Evolutionary conservation across 2,113 vertebrate genomes (phyloP), one percentile per base, ranked within the genome.

Genomic region (Rhinogobius similis): DNA sequence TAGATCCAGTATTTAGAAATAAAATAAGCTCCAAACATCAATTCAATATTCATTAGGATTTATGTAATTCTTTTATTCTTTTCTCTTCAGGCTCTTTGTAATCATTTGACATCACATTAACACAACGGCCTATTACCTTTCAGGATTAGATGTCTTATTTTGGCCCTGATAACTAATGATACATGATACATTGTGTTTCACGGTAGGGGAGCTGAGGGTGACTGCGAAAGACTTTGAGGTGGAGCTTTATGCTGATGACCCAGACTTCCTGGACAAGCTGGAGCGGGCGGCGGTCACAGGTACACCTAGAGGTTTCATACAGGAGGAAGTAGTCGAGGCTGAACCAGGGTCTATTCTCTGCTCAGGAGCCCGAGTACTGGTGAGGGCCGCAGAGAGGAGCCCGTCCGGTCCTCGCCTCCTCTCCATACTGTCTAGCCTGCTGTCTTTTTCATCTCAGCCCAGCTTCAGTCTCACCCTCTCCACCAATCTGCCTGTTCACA

Each of bases 311-410:
- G 46, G 20, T 9, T n/a, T 50, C 21, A 52, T 4, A 44, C 1
- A 14, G 43, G 18, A 1, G 16, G n/a, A 2, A n/a, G 20, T 10
- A 8, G 46, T 50, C 5, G 16, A 20, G 43, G 16, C 16, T 23
- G 21, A 23, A 36, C 32, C 48, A 50, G 9, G 3, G 10, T 41
- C 1, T 14, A 26, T 24, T 13, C 3, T 14, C 1, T 14, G 52
- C 23, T 5, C 23, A 96, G 95, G 94, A 58, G 62, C 84, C 13
- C 90, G 79, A 1, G 91, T 95, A 29, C 78, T 96, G 71, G 81
- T 95, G 29, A 94, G 87, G 52, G 80, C 91, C 0, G 0, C 86
- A 70, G 94, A 95, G 61, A 72, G 76, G 10, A 76, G 68, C 0
- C 12, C 26, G 10, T 76, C 77, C 10, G 83, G 55, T 46, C 78